These are phyloP conservation scores for Zelleria hepariella DNA, from an alignment of 2,888 invertebrate genomes.

Conservation along the genomic window DNA sequence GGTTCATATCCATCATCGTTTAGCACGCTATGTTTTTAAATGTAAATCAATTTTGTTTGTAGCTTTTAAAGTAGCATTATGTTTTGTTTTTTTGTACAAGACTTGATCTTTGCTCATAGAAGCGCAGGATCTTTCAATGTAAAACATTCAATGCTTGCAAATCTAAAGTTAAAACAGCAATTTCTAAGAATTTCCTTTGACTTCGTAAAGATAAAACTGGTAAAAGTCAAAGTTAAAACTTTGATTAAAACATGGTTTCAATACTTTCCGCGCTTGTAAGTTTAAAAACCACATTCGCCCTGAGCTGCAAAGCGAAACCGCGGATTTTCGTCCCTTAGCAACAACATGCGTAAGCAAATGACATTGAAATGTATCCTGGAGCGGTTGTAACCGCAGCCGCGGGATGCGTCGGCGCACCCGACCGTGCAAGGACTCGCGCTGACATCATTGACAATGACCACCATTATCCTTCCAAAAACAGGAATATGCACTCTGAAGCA, in stretches of 20 bases:
- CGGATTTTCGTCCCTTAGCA: constrained; percentile 30
- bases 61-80: background rate
- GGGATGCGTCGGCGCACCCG: constrained; percentile 53
- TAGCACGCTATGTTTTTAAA: background rate
- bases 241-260: too few relatives aligned
- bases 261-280: too few relatives aligned
- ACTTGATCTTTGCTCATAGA: background rate
- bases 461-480: constrained; percentile 15
- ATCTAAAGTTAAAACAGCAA: too few relatives aligned
- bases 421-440: constrained; percentile 60
- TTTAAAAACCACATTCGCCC: too few relatives aligned
- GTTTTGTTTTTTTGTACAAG: background rate
- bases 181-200: too few relatives aligned
- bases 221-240: too few relatives aligned
- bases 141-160: too few relatives aligned
- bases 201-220: too few relatives aligned
- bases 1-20: background rate
- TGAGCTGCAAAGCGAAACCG: background rate
- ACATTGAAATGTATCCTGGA: constrained; percentile 59
- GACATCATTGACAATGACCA: constrained; percentile 45
- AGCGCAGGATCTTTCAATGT: background rate
- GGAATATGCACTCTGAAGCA: constrained; percentile 25
- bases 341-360: constrained; percentile 38
- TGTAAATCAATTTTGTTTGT: background rate
- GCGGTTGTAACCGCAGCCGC: constrained; percentile 61